phyloP scores from a whole-genome alignment of 2,113 vertebrate species.

The Vombatus ursinus region DNA sequence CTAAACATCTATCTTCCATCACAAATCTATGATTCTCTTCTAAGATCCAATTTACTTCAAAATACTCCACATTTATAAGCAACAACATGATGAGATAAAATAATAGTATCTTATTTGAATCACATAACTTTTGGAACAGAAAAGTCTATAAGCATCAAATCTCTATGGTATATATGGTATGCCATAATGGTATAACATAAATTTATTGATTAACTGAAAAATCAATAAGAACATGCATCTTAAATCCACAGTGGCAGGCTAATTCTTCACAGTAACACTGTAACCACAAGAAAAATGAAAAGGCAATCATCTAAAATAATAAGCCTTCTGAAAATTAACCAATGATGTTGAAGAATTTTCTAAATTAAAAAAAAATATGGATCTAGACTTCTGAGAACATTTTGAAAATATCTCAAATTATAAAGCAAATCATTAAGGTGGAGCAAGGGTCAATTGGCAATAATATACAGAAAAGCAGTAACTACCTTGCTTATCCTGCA shows the following conservation, averaged over 20 bases:
- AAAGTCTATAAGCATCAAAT: not conserved
- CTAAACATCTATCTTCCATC: not conserved
- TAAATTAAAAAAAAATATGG: not conserved
- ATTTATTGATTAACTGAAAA: not conserved
- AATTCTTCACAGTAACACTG: not conserved
- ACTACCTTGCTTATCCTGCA: not conserved
- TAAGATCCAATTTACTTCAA: not conserved
- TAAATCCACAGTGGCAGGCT: not conserved
- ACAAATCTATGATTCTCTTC: not conserved
- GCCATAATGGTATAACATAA: too few species aligned
- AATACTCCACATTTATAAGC: not conserved
- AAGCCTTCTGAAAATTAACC: not conserved
- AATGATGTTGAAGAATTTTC: not conserved
- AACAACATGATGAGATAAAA: not conserved
- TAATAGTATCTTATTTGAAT: not conserved
- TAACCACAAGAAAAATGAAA: not conserved
- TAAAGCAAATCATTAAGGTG: not conserved
- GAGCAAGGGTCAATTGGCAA: not conserved
- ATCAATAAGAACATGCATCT: not conserved
- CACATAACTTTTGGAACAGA: not conserved
- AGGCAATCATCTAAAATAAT: not conserved
- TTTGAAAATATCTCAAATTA: not conserved
- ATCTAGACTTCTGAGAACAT: not conserved
- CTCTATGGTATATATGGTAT: not conserved
- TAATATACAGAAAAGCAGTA: not conserved